Percentiles rank a stretch among this genome's conserved stretches.
phyloP scores from a whole-genome alignment of 2,113 vertebrate genomes.

The Sclerurus mexicanus region DNA sequence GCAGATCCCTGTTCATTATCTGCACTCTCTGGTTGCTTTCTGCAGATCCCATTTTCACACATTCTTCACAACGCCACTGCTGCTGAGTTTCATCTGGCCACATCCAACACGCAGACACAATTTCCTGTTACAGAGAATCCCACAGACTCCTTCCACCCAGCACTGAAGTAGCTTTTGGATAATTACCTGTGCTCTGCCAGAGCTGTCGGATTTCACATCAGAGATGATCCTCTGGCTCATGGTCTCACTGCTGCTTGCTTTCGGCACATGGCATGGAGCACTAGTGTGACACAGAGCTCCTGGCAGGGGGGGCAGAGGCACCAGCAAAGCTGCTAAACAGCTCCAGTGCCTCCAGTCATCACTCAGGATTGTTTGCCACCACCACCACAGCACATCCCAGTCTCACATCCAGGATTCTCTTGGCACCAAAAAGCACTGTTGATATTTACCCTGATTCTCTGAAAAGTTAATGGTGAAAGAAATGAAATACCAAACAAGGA shows the following conservation, averaged over 20 bases:
- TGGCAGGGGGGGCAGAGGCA: neutral
- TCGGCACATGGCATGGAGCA: neutral
- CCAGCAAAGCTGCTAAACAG: neutral
- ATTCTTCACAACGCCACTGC: neutral
- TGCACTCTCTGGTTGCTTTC: neutral
- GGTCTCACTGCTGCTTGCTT: neutral
- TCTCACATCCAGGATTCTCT: neutral
- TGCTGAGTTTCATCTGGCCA: neutral
- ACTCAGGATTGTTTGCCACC: neutral
- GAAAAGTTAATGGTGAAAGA: neutral
- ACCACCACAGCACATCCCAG: neutral
- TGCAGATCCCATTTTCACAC: neutral
- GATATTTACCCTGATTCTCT: neutral
- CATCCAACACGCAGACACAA: neutral
- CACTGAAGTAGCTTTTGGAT: neutral
- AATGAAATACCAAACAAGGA: neutral
- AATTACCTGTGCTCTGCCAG: neutral
- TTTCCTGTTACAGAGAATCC: neutral
- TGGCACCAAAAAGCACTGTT: neutral
- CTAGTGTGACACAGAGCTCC: neutral
- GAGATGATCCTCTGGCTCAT: rapidly evolving
- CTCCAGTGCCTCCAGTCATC: neutral
- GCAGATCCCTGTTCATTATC: neutral
- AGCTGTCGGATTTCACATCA: neutral
- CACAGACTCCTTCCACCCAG: neutral